Conservation (phyloP, 2,888 invertebrate genomes). For the Drosophila cognata region DNA sequence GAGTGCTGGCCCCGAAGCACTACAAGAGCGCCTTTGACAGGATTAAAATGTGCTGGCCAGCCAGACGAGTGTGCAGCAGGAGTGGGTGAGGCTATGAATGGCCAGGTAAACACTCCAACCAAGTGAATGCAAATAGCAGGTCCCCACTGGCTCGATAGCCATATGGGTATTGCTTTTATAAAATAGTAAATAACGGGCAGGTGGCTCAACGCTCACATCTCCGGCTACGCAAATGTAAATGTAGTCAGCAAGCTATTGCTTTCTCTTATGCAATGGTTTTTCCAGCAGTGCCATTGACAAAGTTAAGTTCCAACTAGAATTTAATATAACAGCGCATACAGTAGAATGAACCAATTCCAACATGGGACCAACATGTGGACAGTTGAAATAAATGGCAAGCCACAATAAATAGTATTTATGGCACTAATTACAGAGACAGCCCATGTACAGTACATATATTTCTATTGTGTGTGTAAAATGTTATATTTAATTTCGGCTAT, state of each 20-base stretch:
- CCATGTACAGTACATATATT: not conserved
- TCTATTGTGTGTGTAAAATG: constrained; percentile 19
- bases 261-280: not conserved
- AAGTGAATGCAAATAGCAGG: constrained; percentile 75
- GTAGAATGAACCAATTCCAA: constrained; percentile 6
- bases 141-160: constrained; percentile 45
- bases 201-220: constrained; percentile 17
- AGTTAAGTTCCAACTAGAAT: not conserved
- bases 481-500: constrained; percentile 66
- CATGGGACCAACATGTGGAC: not conserved
- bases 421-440: constrained; percentile 12
- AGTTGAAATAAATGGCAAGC: constrained; percentile 21
- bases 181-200: constrained; percentile 62
- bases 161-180: constrained; percentile 74
- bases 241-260: not conserved
- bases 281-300: not conserved
- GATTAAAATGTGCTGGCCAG: constrained; percentile 49
- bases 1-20: constrained; percentile 67
- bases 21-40: constrained; percentile 71
- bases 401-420: constrained; percentile 10
- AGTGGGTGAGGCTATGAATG: constrained; percentile 22
- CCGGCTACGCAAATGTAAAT: constrained; percentile 22
- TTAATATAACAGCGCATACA: constrained; percentile 3
- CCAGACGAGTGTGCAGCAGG: constrained; percentile 8
- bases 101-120: constrained; percentile 58